These are phyloP conservation scores for Antigone vipio DNA, from an alignment of 2,113 vertebrate genomes.

Conservation along the genomic window DNA sequence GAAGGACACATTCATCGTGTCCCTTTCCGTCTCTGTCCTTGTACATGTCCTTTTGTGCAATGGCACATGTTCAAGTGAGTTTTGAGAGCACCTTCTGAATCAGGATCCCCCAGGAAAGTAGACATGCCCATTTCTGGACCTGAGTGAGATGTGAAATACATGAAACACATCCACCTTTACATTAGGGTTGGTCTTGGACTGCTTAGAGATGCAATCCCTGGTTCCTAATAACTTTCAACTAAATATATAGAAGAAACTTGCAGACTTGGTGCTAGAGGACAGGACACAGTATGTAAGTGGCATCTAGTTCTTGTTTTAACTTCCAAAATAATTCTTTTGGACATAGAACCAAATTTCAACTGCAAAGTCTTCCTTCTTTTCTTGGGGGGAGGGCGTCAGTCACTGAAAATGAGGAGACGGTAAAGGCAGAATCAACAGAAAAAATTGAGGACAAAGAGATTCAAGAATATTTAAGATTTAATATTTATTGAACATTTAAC, in stretches of 20 bases:
- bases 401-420: not conserved
- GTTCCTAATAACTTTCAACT: not conserved
- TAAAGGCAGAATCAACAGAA: not conserved
- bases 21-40: not conserved
- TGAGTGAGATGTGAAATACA: not conserved
- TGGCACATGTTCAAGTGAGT: not conserved
- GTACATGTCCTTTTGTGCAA: not conserved
- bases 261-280: not conserved
- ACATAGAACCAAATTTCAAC: not conserved
- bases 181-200: not conserved
- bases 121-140: not conserved
- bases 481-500: not conserved
- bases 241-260: not conserved
- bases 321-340: not conserved
- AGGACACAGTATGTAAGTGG: not conserved
- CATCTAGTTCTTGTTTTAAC: not conserved
- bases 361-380: not conserved
- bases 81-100: not conserved
- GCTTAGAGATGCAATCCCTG: not conserved
- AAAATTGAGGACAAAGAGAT: not conserved
- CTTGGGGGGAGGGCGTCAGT: rapidly evolving
- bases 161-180: not conserved
- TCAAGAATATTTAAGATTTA: not conserved
- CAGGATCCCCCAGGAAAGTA: not conserved
- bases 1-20: rapidly evolving